Percentiles rank a stretch among this genome's conserved stretches.
Evolutionary conservation across 1,140 invertebrate species (phyloP).

Genomic region (Matsumurasca onukii): DNA sequence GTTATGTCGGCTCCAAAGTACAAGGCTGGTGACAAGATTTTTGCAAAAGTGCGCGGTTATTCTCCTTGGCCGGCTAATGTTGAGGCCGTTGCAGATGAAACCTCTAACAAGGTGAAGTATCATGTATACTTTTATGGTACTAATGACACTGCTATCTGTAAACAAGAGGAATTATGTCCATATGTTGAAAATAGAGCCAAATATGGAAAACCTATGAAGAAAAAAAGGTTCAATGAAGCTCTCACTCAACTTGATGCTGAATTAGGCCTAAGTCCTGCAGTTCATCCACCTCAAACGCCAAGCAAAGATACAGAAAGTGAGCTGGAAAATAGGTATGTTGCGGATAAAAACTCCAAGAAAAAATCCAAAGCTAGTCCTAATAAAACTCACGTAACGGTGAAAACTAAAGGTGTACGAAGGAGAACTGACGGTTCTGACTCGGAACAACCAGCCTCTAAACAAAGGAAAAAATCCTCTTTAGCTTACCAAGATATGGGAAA

Average conservation of each 20-base stretch:
- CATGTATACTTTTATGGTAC: slow-evolving; percentile 95
- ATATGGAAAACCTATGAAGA: slow-evolving; percentile 61
- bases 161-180: slow-evolving; percentile 53
- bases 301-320: slow-evolving; percentile 36
- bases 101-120: slow-evolving; percentile 79
- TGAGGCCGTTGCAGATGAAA: slow-evolving; percentile 62
- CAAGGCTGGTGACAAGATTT: slow-evolving; percentile 77
- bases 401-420: slow-evolving; percentile 4
- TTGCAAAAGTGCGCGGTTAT: slow-evolving; percentile 95
- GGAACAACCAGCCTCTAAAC: slow-evolving; percentile 9
- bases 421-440: not conserved
- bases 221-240: slow-evolving; percentile 67
- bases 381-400: not conserved
- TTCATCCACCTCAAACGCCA: not conserved
- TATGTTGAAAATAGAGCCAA: slow-evolving; percentile 64
- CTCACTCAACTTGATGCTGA: slow-evolving; percentile 61
- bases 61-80: slow-evolving; percentile 93
- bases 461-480: slow-evolving; percentile 21
- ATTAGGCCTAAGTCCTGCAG: slow-evolving; percentile 25
- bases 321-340: slow-evolving; percentile 44
- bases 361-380: slow-evolving; percentile 13
- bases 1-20: slow-evolving; percentile 28
- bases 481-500: slow-evolving; percentile 13
- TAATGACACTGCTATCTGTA: slow-evolving; percentile 73
- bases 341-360: slow-evolving; percentile 43